Conservation (phyloP, 2,888 invertebrate species). For the Diarsia rubi region DNA sequence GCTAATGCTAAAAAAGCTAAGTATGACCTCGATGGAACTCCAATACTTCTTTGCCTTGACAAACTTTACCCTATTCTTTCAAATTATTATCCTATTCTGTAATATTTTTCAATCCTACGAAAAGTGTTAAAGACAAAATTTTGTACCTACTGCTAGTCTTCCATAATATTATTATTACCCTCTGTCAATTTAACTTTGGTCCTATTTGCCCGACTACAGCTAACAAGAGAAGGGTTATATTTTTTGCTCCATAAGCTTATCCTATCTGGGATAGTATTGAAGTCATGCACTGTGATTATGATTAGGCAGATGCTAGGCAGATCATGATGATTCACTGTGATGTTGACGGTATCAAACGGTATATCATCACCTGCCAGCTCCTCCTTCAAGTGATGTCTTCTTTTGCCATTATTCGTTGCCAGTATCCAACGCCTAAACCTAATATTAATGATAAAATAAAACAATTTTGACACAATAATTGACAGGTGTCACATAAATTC, state of each 20-base stretch:
- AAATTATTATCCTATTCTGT: not conserved
- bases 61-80: too few species aligned
- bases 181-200: not conserved
- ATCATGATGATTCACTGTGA: too few species aligned
- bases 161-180: not conserved
- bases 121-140: not conserved
- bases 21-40: not conserved
- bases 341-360: not conserved
- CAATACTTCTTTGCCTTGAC: not conserved
- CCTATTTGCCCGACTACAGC: not conserved
- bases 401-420: not conserved
- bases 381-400: not conserved
- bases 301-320: too few species aligned
- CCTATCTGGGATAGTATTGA: not conserved
- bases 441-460: not conserved
- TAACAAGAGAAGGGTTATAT: not conserved
- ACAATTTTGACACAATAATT: constrained; percentile 56
- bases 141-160: not conserved
- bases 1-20: too few species aligned
- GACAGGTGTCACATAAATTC: constrained; percentile 64
- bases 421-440: not conserved
- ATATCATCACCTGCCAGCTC: not conserved
- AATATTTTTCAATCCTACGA: not conserved
- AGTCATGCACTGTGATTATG: not conserved
- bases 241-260: not conserved